Percentiles rank a stretch among this genome's conserved stretches.
These are phyloP conservation scores for Brachionus rotundiformis DNA, from an alignment of 1,140 invertebrate genomes.

Conservation along the genomic window DNA sequence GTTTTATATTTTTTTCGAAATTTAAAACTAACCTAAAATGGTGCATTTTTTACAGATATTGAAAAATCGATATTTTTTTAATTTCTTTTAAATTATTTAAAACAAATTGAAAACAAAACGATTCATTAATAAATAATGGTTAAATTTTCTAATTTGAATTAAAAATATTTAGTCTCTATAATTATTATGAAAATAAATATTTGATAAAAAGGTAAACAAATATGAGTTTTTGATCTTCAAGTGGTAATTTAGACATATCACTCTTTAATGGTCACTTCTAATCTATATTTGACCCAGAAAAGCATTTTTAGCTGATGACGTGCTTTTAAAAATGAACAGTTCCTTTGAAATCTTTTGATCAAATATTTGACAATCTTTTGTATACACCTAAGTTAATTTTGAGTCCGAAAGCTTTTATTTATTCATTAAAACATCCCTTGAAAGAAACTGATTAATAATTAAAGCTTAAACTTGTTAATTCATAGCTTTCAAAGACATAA, in stretches of 20 bases:
- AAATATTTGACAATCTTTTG: neutral
- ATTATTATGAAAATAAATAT: neutral
- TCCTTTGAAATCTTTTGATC: neutral
- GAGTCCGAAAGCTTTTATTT: neutral
- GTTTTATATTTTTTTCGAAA: no score
- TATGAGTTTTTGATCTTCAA: neutral
- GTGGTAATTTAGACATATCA: neutral
- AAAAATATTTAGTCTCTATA: neutral
- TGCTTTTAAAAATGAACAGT: neutral
- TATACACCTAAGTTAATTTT: neutral
- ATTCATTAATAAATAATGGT: no score
- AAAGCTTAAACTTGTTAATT: neutral
- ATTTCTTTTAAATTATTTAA: no score
- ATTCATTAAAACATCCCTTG: neutral
- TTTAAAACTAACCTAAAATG: no score
- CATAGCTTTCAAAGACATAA: neutral
- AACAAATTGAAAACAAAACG: no score
- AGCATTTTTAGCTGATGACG: neutral
- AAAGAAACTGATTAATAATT: constrained; percentile 4
- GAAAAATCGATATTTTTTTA: no score
- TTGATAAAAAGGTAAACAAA: neutral
- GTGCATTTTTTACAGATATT: no score
- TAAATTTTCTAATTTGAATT: neutral
- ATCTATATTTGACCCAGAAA: neutral
- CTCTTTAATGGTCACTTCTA: neutral